Percentiles rank a stretch among this genome's conserved stretches.
Evolutionary conservation across 2,797 vertebrate genomes (phyloP).

Genomic region (Philypnodon macrostomus): DNA sequence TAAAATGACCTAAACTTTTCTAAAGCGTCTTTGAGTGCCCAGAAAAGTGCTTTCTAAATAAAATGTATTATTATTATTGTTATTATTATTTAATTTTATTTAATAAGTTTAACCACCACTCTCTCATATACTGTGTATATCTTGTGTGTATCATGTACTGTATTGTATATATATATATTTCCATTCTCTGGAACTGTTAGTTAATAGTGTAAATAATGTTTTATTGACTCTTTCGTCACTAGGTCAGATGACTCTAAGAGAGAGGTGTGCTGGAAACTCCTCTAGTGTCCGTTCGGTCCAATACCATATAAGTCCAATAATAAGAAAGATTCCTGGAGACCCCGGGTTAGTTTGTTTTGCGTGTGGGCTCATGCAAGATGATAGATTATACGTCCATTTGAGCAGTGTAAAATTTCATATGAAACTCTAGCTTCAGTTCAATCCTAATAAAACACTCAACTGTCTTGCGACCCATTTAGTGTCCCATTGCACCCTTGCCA

Average conservation of each 20-base stretch:
- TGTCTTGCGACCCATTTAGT: slow-evolving; percentile 67
- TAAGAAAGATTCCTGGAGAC: not conserved
- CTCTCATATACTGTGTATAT: no score
- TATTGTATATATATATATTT: no score
- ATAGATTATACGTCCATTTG: slow-evolving; percentile 49
- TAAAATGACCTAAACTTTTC: not conserved
- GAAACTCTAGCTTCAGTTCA: slow-evolving; percentile 55
- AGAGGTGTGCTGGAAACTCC: not conserved
- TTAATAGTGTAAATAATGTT: slow-evolving; percentile 1
- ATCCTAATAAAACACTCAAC: slow-evolving; percentile 74
- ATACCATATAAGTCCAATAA: not conserved
- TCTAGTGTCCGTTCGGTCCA: not conserved
- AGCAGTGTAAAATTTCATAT: slow-evolving; percentile 54
- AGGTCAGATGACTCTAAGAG: not conserved
- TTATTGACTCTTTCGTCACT: not conserved
- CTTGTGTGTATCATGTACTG: no score
- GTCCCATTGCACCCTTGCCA: slow-evolving; percentile 60
- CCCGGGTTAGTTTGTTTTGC: slow-evolving; percentile 11
- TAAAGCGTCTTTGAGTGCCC: no score
- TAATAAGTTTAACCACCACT: no score
- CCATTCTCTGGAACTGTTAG: no score
- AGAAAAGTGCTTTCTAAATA: no score
- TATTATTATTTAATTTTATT: not conserved
- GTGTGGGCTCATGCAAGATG: slow-evolving; percentile 25
- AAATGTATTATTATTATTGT: no score